Conservation (phyloP, 2,888 invertebrate genomes). For the Monopis laevigella region DNA sequence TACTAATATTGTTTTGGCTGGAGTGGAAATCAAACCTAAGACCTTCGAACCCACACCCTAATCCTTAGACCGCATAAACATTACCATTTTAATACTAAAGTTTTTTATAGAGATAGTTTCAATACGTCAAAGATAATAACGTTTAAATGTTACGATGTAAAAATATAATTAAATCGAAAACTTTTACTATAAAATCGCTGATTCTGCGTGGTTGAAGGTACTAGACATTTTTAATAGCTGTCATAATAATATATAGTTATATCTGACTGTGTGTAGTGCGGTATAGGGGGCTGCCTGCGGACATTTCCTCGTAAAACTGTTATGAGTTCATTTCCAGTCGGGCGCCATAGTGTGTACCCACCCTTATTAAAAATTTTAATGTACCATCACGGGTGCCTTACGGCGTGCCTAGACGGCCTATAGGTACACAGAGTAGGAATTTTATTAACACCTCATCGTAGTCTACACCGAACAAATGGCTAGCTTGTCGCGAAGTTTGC, state of each 20-base stretch:
- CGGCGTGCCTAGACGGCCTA: too few species aligned
- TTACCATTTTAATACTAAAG: too few species aligned
- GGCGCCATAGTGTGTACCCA: conserved; percentile 20
- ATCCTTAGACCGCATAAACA: too few species aligned
- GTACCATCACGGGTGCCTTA: too few species aligned
- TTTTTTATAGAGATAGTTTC: too few species aligned
- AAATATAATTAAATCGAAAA: background rate
- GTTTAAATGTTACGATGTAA: background rate
- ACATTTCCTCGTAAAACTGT: conserved; percentile 49
- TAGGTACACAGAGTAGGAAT: too few species aligned
- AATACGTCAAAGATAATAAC: background rate
- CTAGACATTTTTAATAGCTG: conserved; percentile 45
- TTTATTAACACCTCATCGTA: too few species aligned
- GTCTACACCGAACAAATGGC: too few species aligned
- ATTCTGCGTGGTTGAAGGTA: conserved; percentile 36
- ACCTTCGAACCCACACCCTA: too few species aligned
- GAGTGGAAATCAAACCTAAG: too few species aligned
- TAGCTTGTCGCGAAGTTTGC: too few species aligned
- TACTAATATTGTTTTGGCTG: too few species aligned
- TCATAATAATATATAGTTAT: conserved; percentile 28
- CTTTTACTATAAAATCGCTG: conserved; percentile 32
- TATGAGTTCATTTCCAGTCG: conserved; percentile 56
- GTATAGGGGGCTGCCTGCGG: conserved; percentile 5
- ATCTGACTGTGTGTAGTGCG: background rate
- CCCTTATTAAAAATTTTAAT: conserved; percentile 9